Conservation (phyloP, 2,797 vertebrate genomes). For the Enteromius paludinosus region DNA sequence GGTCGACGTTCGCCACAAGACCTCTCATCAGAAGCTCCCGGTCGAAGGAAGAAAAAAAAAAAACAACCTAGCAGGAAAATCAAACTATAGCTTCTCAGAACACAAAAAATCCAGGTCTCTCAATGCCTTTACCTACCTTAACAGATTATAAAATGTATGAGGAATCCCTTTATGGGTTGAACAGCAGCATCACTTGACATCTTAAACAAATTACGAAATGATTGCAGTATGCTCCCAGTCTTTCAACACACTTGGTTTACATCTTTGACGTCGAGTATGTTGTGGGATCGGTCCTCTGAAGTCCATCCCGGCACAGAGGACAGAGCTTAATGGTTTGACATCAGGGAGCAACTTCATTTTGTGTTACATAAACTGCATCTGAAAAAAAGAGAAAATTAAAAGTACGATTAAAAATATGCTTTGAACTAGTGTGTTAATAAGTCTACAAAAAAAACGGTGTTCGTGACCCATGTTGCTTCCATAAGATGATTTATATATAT, state of each 20-base stretch:
- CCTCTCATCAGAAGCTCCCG: conserved; percentile 16
- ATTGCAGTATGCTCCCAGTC: conserved; percentile 74
- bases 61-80: conserved; percentile 51
- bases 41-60: not conserved
- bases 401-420: not conserved
- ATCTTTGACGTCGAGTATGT: conserved; percentile 76
- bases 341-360: conserved; percentile 82
- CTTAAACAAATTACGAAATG: conserved; percentile 83
- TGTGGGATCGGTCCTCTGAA: conserved; percentile 81
- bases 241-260: conserved; percentile 63
- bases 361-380: conserved; percentile 99
- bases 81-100: conserved; percentile 74
- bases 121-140: conserved; percentile 74
- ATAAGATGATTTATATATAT: not conserved
- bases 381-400: conserved; percentile 64
- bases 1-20: conserved; percentile 74
- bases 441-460: not conserved
- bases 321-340: conserved; percentile 85
- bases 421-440: not conserved
- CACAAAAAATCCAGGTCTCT: conserved; percentile 76
- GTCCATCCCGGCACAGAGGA: conserved; percentile 87
- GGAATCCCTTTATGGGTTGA: conserved; percentile 77
- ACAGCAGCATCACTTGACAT: conserved; percentile 81
- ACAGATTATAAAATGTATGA: conserved; percentile 75
- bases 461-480: not conserved